Evolutionary conservation across 2,797 vertebrate species (phyloP).

Genomic region (Cheirogaleus major): DNA sequence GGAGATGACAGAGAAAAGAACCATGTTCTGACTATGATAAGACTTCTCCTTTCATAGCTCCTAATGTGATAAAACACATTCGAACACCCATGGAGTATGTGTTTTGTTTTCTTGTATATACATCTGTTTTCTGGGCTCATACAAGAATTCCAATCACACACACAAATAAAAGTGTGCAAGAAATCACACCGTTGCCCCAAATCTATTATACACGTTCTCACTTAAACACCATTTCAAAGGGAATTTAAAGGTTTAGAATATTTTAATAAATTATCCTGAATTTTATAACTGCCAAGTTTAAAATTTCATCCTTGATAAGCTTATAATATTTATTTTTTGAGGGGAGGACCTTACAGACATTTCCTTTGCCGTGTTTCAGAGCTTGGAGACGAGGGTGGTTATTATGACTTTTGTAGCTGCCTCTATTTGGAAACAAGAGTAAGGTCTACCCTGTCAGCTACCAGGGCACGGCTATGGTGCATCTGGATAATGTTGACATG

Average conservation of each 20-base stretch:
- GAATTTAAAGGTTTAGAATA: background rate
- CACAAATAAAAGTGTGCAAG: background rate
- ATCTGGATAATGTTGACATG: background rate
- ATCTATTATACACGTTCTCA: background rate
- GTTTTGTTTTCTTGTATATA: background rate
- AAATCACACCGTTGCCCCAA: background rate
- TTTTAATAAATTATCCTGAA: background rate
- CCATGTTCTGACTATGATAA: background rate
- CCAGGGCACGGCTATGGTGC: background rate
- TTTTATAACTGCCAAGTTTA: too few relatives aligned
- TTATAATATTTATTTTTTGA: background rate
- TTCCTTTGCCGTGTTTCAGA: background rate
- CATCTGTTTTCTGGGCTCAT: background rate
- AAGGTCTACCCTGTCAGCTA: background rate
- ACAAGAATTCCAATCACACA: too few relatives aligned
- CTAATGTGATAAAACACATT: background rate
- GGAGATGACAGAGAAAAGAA: background rate
- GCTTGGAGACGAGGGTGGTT: background rate
- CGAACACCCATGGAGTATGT: background rate
- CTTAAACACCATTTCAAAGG: background rate
- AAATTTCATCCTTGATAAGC: background rate
- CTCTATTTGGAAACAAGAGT: background rate
- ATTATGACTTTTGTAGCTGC: background rate
- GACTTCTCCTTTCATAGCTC: background rate
- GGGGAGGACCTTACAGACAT: background rate